Conservation (phyloP, 1,140 invertebrate genomes). For the Helicoverpa armigera region DNA sequence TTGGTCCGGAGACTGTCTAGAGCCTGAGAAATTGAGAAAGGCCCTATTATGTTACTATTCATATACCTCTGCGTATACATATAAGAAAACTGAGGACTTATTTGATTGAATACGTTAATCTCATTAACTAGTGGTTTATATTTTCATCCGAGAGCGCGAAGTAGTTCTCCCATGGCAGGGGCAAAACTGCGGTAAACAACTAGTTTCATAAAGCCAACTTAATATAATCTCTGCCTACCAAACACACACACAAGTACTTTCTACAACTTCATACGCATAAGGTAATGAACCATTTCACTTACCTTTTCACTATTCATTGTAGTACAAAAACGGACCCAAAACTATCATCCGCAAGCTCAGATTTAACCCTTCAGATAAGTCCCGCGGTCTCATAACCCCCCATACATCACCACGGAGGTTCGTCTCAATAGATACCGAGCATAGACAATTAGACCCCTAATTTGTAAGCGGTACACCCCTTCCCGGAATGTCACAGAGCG, state of each 20-base stretch:
- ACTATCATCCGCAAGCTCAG: conserved; percentile 2
- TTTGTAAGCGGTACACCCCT: conserved; percentile 35
- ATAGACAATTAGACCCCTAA: conserved; percentile 27
- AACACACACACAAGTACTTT: background rate
- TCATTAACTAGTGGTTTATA: too few relatives aligned
- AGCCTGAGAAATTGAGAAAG: too few relatives aligned
- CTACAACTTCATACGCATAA: background rate
- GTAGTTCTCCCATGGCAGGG: too few relatives aligned
- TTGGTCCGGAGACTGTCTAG: too few relatives aligned
- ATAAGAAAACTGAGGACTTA: too few relatives aligned
- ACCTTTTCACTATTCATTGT: conserved; percentile 14
- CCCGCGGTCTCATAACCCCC: conserved; percentile 7
- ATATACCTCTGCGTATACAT: too few relatives aligned
- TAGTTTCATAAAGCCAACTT: too few relatives aligned
- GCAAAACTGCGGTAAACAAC: too few relatives aligned
- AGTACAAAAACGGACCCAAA: conserved; percentile 14
- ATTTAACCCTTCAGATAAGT: conserved; percentile 11
- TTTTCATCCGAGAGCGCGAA: too few relatives aligned
- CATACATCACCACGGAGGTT: conserved; percentile 17
- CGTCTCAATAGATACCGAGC: conserved; percentile 14
- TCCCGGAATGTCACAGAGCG: conserved; percentile 23
- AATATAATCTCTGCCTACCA: background rate
- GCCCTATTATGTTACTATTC: too few relatives aligned
- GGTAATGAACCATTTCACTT: conserved; percentile 22
- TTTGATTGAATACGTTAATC: too few relatives aligned